Evolutionary conservation across 2,113 vertebrate species (phyloP).

Genomic region (Bungarus multicinctus): DNA sequence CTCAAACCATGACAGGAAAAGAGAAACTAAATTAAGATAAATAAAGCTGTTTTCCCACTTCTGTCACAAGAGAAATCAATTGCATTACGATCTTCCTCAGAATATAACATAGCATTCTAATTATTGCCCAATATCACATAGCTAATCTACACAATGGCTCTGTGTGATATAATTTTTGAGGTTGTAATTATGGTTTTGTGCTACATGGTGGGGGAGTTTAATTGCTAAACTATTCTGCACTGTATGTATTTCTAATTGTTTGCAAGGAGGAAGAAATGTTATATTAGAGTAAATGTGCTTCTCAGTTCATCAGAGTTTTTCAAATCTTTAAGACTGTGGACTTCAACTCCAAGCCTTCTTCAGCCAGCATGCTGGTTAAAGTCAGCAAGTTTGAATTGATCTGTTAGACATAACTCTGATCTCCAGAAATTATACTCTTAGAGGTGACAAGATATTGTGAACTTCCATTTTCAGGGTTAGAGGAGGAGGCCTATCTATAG

Average conservation of each 20-base stretch:
- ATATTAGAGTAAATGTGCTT: conserved; percentile 4
- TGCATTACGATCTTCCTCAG: background rate
- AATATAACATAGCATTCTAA: background rate
- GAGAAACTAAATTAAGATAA: background rate
- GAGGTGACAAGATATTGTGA: background rate
- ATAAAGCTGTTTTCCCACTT: background rate
- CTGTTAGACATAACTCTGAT: background rate
- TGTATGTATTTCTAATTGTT: conserved; percentile 40
- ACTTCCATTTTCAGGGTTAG: background rate
- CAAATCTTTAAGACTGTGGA: background rate
- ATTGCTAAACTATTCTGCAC: background rate
- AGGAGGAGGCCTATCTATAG: background rate
- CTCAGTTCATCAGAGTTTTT: background rate
- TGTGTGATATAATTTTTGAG: conserved; percentile 15
- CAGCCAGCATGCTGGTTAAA: background rate
- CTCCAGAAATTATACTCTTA: background rate
- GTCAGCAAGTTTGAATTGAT: background rate
- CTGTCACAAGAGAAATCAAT: background rate
- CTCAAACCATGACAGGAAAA: conserved; percentile 3
- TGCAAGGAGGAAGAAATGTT: conserved; percentile 20
- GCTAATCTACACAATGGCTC: background rate
- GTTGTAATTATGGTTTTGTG: background rate
- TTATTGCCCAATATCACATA: conserved; percentile 7
- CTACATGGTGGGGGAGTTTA: conserved; percentile 35
- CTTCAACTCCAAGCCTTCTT: background rate